Evolutionary conservation across 2,113 vertebrate genomes (phyloP), one percentile per base, ranked within the genome.

Genomic region (Columba janthina): DNA sequence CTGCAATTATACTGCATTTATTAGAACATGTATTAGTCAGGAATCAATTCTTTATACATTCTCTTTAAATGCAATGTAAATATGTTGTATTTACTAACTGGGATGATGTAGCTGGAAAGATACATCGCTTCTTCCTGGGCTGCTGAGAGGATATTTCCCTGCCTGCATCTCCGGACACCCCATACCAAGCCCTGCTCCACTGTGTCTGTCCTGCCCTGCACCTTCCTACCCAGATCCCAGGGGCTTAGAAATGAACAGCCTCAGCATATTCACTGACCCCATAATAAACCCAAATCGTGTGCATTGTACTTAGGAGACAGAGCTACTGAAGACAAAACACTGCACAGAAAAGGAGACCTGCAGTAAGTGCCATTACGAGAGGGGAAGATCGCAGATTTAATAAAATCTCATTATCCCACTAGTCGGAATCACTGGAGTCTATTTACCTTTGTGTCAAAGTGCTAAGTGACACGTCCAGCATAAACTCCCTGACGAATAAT

Each of bases 361-460:
- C 32, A 46, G 25, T 11, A 70, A 71, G 42, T 31, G 69, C 26
- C 72, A n/a, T 31, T 71, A 51, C 42, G 62, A 60, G 75, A 88
- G 48, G 28, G 24, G 69, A 89, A 87, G 89, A 92, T 64, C 56
- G 51, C 21, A 69, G 53, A 65, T 92, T 90, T 75, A 94, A 91
- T 81, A 94, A 88, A 69, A 86, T 72, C 85, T 87, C 58, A 38
- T 89, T 93, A 89, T 76, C 62, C 77, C 50, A 19, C 46, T 22
- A 53, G 32, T 76, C 1, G 0, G 38, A 60, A 40, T 78, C 85
- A 16, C 11, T 78, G 65, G 79, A 74, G 88, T 93, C 42, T 72
- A 67, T 75, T 90, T 96, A 80, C 83, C 56, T 90, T 88, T 26
- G 71, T 87, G 93, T 86, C 74, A 75, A 67, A 84, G 69, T 86